Conservation (phyloP, 2,888 invertebrate genomes). For the Philonicus albiceps region DNA sequence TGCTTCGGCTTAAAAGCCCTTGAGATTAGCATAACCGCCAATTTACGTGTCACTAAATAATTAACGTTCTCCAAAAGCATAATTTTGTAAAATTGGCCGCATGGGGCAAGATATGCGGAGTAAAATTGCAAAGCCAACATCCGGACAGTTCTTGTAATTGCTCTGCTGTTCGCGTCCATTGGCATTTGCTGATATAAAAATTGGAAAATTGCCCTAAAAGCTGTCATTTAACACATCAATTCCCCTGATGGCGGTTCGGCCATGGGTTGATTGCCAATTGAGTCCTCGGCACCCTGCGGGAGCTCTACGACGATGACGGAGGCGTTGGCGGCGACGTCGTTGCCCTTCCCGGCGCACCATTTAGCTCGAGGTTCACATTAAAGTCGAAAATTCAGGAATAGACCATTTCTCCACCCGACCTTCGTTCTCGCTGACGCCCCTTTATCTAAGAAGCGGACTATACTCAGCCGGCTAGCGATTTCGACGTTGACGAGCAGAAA, state of each 20-base stretch:
- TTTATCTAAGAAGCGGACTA: not conserved
- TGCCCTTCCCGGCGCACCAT: not conserved
- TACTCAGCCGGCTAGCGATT: not conserved
- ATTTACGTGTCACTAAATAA: not conserved
- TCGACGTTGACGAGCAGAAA: not conserved
- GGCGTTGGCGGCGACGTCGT: not conserved
- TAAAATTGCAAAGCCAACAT: not conserved
- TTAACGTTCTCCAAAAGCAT: not conserved
- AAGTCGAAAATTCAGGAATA: not conserved
- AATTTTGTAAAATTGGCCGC: not conserved
- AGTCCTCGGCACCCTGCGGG: not conserved
- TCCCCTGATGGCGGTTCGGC: not conserved
- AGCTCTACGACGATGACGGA: no score
- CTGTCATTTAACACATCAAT: conserved; percentile 43
- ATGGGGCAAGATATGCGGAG: not conserved
- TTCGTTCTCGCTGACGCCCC: not conserved
- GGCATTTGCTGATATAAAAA: conserved; percentile 38
- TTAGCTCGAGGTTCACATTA: not conserved
- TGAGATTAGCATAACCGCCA: not conserved
- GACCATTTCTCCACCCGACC: not conserved
- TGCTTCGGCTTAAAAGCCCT: not conserved
- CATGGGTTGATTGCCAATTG: conserved; percentile 32
- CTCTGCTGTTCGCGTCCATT: not conserved
- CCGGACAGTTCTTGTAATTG: not conserved
- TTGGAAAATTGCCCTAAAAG: conserved; percentile 42